These are phyloP conservation scores for Paracanthobrama guichenoti DNA, from an alignment of 2,113 vertebrate species.

Conservation along the genomic window DNA sequence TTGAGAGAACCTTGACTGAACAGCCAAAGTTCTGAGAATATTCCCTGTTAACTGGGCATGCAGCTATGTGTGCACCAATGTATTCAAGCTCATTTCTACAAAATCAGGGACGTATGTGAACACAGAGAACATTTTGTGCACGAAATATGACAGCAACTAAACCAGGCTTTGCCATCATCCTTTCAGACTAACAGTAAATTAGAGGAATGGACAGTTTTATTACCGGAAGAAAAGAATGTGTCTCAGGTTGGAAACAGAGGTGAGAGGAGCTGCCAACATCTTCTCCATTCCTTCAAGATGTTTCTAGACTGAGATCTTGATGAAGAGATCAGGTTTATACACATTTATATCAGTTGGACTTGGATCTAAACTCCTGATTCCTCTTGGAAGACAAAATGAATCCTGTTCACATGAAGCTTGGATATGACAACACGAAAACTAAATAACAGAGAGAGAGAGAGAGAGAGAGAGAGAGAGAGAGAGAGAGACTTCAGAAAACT, in stretches of 20 bases:
- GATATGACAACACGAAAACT: not conserved
- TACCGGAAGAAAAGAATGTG: slow-evolving; percentile 5
- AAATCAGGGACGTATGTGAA: not conserved
- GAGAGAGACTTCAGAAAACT: not conserved
- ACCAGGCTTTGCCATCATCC: not conserved
- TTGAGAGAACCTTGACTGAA: too few relatives aligned
- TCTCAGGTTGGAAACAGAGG: slow-evolving; percentile 19
- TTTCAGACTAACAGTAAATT: not conserved
- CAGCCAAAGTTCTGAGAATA: too few relatives aligned
- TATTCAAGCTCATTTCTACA: not conserved
- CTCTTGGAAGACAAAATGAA: not conserved
- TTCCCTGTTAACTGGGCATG: too few relatives aligned
- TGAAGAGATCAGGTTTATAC: slow-evolving; percentile 13
- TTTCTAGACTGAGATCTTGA: slow-evolving; percentile 6
- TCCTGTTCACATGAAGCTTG: not conserved
- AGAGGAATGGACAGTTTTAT: not conserved
- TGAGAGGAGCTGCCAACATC: not conserved
- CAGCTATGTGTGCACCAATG: too few relatives aligned
- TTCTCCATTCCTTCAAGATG: not conserved
- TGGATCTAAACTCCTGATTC: not conserved
- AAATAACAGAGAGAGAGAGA: not conserved
- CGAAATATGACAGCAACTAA: not conserved
- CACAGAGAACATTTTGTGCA: not conserved
- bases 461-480: not conserved
- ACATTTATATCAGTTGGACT: slow-evolving; percentile 4